Conservation (phyloP, 2,113 vertebrate species). For the Neodon shergylaensis region DNA sequence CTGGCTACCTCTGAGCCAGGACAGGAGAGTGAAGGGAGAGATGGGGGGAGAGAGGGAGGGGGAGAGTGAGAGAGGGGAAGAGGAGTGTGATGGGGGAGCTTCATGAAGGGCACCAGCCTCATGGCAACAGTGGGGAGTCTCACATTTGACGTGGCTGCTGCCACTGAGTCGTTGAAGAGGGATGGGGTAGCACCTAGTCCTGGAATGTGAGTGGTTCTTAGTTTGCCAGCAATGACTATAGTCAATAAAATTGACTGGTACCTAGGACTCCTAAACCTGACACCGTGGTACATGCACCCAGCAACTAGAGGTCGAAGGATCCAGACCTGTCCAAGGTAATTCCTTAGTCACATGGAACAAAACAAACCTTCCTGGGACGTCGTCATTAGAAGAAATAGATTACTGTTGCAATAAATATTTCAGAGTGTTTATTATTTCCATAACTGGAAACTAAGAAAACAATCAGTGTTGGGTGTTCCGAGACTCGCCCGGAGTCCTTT, state of each 20-base stretch:
- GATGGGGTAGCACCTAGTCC: no score
- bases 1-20: no score
- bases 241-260: background rate
- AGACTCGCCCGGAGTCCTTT: no score
- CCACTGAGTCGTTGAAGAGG: no score
- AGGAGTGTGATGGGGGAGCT: background rate
- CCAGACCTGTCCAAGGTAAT: background rate
- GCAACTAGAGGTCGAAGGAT: background rate
- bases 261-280: background rate
- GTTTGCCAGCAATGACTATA: background rate
- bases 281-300: background rate
- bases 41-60: no score
- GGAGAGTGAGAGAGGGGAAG: no score
- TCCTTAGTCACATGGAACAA: background rate
- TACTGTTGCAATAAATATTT: constrained; percentile 14
- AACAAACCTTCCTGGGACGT: background rate
- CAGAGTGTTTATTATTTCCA: background rate
- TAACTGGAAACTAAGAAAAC: constrained; percentile 18
- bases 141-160: no score
- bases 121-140: no score
- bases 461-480: no score
- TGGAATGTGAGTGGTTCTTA: no score
- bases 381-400: background rate
- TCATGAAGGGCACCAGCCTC: no score
- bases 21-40: no score